Evolutionary conservation across 2,797 vertebrate species (phyloP).

Genomic region (Falco berigora): DNA sequence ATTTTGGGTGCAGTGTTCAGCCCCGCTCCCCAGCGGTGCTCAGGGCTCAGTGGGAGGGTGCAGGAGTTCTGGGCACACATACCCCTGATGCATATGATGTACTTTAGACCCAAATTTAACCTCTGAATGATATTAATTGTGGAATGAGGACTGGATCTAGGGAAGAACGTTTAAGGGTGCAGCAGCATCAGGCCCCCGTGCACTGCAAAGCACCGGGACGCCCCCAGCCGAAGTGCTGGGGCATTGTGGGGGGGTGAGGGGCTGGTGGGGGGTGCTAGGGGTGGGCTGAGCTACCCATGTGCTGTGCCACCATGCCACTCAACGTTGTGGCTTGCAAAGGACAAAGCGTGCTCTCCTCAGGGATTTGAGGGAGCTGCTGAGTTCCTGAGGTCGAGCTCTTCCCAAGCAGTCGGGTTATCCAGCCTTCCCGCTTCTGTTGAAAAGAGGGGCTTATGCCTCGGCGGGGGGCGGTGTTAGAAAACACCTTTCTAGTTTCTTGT

Average conservation of each 20-base stretch:
- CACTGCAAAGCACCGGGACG: too few relatives aligned
- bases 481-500: background rate
- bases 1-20: background rate
- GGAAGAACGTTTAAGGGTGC: background rate
- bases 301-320: background rate
- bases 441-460: background rate
- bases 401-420: background rate
- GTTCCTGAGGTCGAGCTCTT: background rate
- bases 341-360: rapidly evolving
- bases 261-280: rapidly evolving
- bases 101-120: background rate
- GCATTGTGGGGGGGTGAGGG: too few relatives aligned
- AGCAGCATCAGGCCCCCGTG: background rate
- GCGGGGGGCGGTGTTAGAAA: background rate
- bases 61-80: rapidly evolving
- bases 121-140: rapidly evolving
- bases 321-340: background rate
- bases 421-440: background rate
- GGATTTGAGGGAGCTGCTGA: background rate
- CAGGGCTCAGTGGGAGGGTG: rapidly evolving
- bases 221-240: rapidly evolving
- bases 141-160: background rate
- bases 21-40: rapidly evolving
- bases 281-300: background rate
- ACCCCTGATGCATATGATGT: rapidly evolving